Evolutionary conservation across 2,113 vertebrate genomes (phyloP).

Genomic region (Pseudopodoces humilis): DNA sequence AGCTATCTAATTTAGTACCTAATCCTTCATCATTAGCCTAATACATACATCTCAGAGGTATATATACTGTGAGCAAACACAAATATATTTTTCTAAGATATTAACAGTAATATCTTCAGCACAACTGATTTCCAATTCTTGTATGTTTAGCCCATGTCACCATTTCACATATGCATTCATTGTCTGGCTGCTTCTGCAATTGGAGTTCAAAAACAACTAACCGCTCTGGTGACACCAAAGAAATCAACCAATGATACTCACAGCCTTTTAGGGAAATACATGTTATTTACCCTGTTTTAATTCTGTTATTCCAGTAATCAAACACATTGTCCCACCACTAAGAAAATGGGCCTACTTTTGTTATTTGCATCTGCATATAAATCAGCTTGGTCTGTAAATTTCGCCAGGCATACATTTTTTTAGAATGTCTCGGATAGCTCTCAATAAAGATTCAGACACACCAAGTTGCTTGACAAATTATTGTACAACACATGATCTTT

Average conservation of each 20-base stretch:
- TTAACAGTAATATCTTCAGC: constrained; percentile 21
- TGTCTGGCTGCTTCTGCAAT: neutral
- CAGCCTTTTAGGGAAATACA: neutral
- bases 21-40: neutral
- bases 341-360: neutral
- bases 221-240: neutral
- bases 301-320: neutral
- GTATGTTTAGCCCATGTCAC: neutral
- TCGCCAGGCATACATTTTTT: neutral
- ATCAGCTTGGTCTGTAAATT: neutral
- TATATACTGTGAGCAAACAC: neutral
- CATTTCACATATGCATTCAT: neutral
- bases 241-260: neutral
- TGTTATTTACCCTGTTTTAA: neutral
- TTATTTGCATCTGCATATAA: neutral
- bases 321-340: neutral
- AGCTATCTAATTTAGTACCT: neutral
- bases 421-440: neutral
- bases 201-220: neutral
- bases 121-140: constrained; percentile 13
- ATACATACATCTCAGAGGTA: neutral
- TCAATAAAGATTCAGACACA: neutral
- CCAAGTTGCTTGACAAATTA: neutral
- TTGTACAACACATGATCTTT: neutral
- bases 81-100: neutral